These are phyloP conservation scores for Gymnocheta viridis DNA, from an alignment of 2,888 invertebrate species.

Conservation along the genomic window DNA sequence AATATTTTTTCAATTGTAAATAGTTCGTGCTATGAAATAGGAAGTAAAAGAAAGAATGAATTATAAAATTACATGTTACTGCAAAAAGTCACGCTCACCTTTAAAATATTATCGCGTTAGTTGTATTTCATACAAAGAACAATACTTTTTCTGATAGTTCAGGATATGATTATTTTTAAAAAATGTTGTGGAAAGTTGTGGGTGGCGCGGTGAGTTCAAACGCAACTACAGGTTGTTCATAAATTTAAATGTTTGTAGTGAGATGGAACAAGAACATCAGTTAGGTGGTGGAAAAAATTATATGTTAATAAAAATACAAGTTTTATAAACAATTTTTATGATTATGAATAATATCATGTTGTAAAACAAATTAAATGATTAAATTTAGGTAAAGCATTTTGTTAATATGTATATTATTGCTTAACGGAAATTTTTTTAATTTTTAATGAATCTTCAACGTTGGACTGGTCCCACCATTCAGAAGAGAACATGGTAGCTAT, in stretches of 20 bases:
- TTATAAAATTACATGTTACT: slow-evolving; percentile 60
- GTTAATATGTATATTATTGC: too few species aligned
- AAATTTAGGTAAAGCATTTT: too few species aligned
- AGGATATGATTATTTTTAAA: slow-evolving; percentile 11
- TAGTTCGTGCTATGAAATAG: slow-evolving; percentile 13
- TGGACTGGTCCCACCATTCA: too few species aligned
- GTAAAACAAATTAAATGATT: too few species aligned
- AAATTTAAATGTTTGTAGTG: not conserved
- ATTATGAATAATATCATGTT: too few species aligned
- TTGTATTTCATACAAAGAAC: slow-evolving; percentile 20
- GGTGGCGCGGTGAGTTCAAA: not conserved
- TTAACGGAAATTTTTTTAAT: too few species aligned
- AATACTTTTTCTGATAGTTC: slow-evolving; percentile 32
- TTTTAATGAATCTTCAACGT: too few species aligned
- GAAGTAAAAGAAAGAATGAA: not conserved
- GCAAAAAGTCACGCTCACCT: slow-evolving; percentile 66
- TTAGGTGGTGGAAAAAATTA: not conserved
- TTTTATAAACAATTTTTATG: too few species aligned
- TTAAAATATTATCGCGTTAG: slow-evolving; percentile 59
- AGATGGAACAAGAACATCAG: not conserved
- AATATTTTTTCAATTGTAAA: not conserved
- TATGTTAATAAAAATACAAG: too few species aligned
- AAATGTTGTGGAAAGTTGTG: slow-evolving; percentile 2
- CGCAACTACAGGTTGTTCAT: not conserved
- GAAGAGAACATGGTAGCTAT: too few species aligned